Conservation (phyloP, 2,888 invertebrate species). For the Steromphala cineraria region DNA sequence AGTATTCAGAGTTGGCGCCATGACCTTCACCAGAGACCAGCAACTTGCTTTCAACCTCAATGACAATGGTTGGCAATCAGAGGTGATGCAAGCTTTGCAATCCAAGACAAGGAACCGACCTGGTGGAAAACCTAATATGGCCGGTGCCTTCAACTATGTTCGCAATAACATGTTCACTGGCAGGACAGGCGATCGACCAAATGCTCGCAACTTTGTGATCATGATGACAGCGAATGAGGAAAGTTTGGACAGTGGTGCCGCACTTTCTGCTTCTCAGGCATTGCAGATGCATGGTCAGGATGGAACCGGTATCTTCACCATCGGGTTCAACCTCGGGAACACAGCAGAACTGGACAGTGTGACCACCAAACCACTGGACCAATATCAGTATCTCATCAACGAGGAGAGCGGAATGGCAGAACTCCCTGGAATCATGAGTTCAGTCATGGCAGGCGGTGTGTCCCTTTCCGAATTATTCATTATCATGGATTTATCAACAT, state of each 20-base stretch:
- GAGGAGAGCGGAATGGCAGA: conserved; percentile 44
- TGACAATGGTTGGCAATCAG: conserved; percentile 16
- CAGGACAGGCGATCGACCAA: conserved; percentile 48
- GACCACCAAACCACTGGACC: conserved; percentile 50
- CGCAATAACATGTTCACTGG: conserved; percentile 38
- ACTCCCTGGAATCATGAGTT: conserved; percentile 45
- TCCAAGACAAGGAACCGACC: background rate
- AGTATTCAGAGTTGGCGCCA: conserved; percentile 51
- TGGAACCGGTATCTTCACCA: conserved; percentile 57
- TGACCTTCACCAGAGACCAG: conserved; percentile 46
- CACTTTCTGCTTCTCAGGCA: conserved; percentile 31
- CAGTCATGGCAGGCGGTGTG: background rate
- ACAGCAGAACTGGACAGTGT: conserved; percentile 51
- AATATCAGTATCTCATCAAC: conserved; percentile 43
- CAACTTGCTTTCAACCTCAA: conserved; percentile 49
- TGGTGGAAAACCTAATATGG: conserved; percentile 40
- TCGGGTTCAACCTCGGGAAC: conserved; percentile 59
- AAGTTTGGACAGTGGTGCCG: conserved; percentile 28
- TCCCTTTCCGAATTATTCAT: background rate
- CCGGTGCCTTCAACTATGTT: conserved; percentile 46
- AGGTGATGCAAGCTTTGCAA: background rate
- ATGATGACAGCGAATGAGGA: conserved; percentile 54
- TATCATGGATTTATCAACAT: too few relatives aligned
- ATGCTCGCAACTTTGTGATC: conserved; percentile 50
- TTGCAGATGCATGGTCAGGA: conserved; percentile 27